A percentile compares a stretch with the other conserved stretches of the same genome.
phyloP scores from a whole-genome alignment of 92 coral and sea anemone species.

The Anthopleura xanthogrammica region DNA sequence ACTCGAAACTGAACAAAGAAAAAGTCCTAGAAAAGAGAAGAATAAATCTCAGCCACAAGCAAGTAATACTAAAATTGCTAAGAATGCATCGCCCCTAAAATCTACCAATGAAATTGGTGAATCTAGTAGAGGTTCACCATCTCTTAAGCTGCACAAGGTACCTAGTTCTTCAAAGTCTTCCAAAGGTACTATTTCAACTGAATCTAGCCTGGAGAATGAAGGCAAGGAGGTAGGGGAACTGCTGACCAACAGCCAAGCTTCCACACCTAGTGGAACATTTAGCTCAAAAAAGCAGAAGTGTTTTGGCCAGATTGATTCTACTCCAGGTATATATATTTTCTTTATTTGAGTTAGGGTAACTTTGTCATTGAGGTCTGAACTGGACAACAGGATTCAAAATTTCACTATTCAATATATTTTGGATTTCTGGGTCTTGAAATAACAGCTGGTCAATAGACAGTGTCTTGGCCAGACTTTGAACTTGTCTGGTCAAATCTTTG shows the following conservation, averaged over 20 bases:
- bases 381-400: no score
- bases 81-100: background rate
- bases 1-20: background rate
- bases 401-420: no score
- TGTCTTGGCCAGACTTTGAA: no score
- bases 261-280: conserved; percentile 33
- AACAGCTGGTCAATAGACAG: no score
- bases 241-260: background rate
- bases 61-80: background rate
- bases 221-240: background rate
- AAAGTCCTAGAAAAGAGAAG: background rate
- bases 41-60: background rate
- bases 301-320: background rate
- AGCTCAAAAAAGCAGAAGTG: background rate
- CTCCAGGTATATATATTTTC: conserved; percentile 9
- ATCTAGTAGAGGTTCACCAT: background rate
- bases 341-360: no score
- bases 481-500: no score
- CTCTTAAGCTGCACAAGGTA: background rate
- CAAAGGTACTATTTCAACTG: background rate
- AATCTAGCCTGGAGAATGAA: conserved; percentile 3
- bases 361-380: no score
- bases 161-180: background rate
- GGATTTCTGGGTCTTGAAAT: no score
- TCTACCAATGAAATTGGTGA: background rate